Evolutionary conservation across 2,888 invertebrate genomes (phyloP).

Genomic region (Meghimatium bilineatum): DNA sequence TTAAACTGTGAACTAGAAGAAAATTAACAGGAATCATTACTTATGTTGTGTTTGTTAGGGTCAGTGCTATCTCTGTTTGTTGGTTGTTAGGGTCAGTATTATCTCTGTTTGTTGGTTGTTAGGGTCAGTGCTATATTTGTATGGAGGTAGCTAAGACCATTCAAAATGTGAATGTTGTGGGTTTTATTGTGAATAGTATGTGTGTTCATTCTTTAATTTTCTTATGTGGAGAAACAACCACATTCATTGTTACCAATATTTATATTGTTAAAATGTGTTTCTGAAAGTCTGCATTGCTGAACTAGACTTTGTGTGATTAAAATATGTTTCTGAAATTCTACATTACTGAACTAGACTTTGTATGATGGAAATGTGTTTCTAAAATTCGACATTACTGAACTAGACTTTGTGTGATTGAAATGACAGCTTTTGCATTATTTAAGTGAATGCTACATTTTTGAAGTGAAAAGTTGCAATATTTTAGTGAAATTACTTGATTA

Average conservation of each 20-base stretch:
- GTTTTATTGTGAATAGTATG: background rate
- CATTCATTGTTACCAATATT: background rate
- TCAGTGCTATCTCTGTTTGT: background rate
- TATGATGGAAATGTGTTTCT: too few relatives aligned
- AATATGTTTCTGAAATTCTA: background rate
- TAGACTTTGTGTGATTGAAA: too few relatives aligned
- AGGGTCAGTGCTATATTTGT: background rate
- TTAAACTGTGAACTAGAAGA: too few relatives aligned
- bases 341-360: background rate
- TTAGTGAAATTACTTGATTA: too few relatives aligned
- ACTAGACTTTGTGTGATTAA: background rate
- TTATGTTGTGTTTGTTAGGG: too few relatives aligned
- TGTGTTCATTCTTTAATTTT: background rate
- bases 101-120: background rate
- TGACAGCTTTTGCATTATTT: too few relatives aligned
- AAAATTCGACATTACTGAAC: too few relatives aligned
- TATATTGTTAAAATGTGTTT: background rate
- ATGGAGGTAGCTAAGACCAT: too few relatives aligned
- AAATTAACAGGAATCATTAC: too few relatives aligned
- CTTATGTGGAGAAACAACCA: background rate
- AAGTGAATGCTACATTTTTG: too few relatives aligned
- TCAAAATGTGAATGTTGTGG: background rate
- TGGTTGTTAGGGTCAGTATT: background rate
- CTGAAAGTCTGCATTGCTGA: background rate
- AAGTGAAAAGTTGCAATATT: too few relatives aligned